Evolutionary conservation across 2,888 invertebrate genomes (phyloP).

Genomic region (Baronia brevicornis): DNA sequence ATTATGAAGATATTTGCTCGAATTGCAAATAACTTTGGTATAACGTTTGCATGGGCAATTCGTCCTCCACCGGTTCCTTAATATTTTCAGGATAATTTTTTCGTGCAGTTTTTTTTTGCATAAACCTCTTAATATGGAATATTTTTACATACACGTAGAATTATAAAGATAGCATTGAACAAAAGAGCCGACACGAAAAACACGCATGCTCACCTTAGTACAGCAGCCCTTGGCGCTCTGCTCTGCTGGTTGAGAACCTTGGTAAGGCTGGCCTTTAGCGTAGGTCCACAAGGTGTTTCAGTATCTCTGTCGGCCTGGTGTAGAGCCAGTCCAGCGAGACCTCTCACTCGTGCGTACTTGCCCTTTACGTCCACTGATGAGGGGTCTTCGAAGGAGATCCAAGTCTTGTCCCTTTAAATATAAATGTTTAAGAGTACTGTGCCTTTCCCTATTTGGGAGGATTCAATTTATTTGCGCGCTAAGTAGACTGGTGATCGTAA

Average conservation of each 20-base stretch:
- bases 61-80: too few relatives aligned
- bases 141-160: neutral
- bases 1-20: too few relatives aligned
- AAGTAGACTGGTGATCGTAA: too few relatives aligned
- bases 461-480: too few relatives aligned
- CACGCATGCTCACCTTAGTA: slow-evolving; percentile 57
- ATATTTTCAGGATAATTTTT: too few relatives aligned
- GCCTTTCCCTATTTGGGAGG: too few relatives aligned
- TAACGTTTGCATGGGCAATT: too few relatives aligned
- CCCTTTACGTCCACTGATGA: slow-evolving; percentile 84
- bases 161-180: neutral
- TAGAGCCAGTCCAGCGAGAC: slow-evolving; percentile 81
- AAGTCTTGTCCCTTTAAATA: slow-evolving; percentile 74
- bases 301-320: slow-evolving; percentile 75
- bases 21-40: too few relatives aligned
- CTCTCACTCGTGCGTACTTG: slow-evolving; percentile 82
- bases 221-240: slow-evolving; percentile 78
- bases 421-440: slow-evolving; percentile 11
- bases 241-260: slow-evolving; percentile 77
- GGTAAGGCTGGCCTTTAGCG: slow-evolving; percentile 61
- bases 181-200: neutral
- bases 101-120: too few relatives aligned
- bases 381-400: slow-evolving; percentile 86
- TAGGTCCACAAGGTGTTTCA: slow-evolving; percentile 67
- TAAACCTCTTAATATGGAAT: too few relatives aligned